phyloP scores from a whole-genome alignment of 2,888 invertebrate species.

The Lumbricus terrestris region DNA sequence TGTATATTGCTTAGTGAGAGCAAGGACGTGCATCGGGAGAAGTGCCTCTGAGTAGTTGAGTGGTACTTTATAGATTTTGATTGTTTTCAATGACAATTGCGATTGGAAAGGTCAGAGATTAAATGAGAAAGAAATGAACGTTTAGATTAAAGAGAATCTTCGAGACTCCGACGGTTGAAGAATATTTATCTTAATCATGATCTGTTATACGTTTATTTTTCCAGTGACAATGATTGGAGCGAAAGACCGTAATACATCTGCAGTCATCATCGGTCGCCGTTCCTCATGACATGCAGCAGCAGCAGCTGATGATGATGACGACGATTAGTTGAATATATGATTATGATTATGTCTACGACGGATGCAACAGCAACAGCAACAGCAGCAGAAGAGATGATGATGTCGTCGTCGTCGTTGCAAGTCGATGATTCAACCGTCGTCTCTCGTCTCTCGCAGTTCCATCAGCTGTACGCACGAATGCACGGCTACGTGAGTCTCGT shows the following conservation, averaged over 20 bases:
- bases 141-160: too few species aligned
- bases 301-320: too few species aligned
- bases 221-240: neutral
- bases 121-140: too few species aligned
- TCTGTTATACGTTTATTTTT: neutral
- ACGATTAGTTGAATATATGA: neutral
- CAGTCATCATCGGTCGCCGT: neutral
- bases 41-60: too few species aligned
- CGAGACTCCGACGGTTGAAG: too few species aligned
- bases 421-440: neutral
- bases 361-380: neutral
- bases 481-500: conserved; percentile 84
- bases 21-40: too few species aligned
- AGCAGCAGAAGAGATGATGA: neutral
- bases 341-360: neutral
- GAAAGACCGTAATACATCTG: neutral
- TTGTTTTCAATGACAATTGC: too few species aligned
- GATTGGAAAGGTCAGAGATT: neutral
- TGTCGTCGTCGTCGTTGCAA: neutral
- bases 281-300: neutral
- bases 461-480: conserved; percentile 21
- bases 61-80: too few species aligned
- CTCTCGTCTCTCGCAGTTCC: conserved; percentile 31
- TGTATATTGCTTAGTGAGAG: too few species aligned
- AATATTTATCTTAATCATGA: neutral